A percentile compares a stretch with the other conserved stretches of the same genome.
phyloP scores from a whole-genome alignment of 2,113 vertebrate species.

The Sisor rabdophorus region DNA sequence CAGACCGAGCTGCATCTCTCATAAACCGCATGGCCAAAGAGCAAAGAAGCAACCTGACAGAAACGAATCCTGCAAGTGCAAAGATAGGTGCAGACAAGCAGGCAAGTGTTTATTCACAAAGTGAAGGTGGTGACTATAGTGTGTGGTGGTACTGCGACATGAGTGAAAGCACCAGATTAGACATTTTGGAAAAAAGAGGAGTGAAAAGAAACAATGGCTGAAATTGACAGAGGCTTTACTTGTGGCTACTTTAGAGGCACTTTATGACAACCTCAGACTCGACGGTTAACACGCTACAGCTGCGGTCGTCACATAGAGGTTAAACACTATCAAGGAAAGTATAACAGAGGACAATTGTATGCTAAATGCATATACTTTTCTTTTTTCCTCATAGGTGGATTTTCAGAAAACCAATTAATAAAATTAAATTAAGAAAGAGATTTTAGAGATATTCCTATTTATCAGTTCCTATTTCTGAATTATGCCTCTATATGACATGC shows the following conservation, averaged over 20 bases:
- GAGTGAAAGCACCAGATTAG: neutral
- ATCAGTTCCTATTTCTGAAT: constrained; percentile 56
- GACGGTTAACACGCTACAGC: constrained; percentile 14
- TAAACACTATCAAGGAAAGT: neutral
- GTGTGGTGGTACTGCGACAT: neutral
- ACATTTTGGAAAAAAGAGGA: constrained; percentile 6
- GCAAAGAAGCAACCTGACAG: constrained; percentile 33
- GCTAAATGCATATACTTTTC: neutral
- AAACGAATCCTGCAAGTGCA: constrained; percentile 8
- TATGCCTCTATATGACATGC: constrained; percentile 61
- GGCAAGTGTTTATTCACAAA: neutral
- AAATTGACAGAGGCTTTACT: constrained; percentile 23
- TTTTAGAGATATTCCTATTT: no score
- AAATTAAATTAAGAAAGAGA: neutral
- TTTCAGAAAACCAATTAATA: neutral
- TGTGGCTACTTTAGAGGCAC: constrained; percentile 30
- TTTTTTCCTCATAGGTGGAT: neutral
- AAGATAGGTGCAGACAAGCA: neutral
- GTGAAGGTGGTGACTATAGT: neutral
- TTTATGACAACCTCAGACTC: constrained; percentile 40
- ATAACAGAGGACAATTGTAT: neutral
- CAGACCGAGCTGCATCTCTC: constrained; percentile 61
- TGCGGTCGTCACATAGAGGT: constrained; percentile 24
- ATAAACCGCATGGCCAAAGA: constrained; percentile 60
- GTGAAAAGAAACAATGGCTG: constrained; percentile 31